Evolutionary conservation across 1,140 invertebrate genomes (phyloP).

Genomic region (Chrysopa pallens): DNA sequence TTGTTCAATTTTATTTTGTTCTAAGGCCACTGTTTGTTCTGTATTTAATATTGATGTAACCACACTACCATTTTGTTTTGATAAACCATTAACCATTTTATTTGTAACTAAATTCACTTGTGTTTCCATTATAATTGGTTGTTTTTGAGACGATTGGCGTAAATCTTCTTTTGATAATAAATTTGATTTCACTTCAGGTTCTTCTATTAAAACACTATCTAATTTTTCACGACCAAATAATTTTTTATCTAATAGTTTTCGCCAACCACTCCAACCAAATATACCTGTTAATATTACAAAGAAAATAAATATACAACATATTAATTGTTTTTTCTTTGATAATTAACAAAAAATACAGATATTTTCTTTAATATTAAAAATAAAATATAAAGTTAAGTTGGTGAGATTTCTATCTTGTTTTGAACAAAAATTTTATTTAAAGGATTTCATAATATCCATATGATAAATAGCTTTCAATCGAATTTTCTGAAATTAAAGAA

Average conservation of each 20-base stretch:
- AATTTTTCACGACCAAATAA: conserved; percentile 1
- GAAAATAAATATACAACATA: too few species aligned
- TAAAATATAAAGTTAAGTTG: too few species aligned
- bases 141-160: conserved; percentile 18
- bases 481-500: too few species aligned
- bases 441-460: too few species aligned
- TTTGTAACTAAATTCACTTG: conserved; percentile 29
- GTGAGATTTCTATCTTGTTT: too few species aligned
- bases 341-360: too few species aligned
- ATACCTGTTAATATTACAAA: too few species aligned
- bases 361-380: too few species aligned
- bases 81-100: conserved; percentile 14
- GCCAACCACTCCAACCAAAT: conserved; percentile 18
- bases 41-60: conserved; percentile 16
- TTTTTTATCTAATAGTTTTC: conserved; percentile 16
- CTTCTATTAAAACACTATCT: conserved; percentile 4
- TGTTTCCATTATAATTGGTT: conserved; percentile 24
- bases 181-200: conserved; percentile 23
- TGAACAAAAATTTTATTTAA: too few species aligned
- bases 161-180: conserved; percentile 17
- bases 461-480: too few species aligned
- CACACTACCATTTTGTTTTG: conserved; percentile 11
- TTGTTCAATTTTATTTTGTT: conserved; percentile 8
- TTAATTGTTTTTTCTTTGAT: too few species aligned
- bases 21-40: neutral